These are phyloP conservation scores for Macquaria ambigua DNA, from an alignment of 2,113 vertebrate species.

Conservation along the genomic window DNA sequence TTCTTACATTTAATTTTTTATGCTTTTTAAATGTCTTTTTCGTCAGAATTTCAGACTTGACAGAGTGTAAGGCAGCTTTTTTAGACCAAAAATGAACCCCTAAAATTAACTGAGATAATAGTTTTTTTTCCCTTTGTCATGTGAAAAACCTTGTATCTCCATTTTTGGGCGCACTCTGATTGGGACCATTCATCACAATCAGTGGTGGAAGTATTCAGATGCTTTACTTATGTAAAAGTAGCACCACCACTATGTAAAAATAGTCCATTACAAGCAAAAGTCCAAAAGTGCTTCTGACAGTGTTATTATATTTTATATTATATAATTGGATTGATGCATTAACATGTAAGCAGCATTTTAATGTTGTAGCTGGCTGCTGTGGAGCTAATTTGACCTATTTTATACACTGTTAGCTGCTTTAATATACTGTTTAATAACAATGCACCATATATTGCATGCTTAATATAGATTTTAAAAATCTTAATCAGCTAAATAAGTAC, in stretches of 20 bases:
- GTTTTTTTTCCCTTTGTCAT: background rate
- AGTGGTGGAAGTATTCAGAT: background rate
- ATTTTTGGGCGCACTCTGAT: too few species aligned
- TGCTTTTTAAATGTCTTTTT: background rate
- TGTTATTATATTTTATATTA: background rate
- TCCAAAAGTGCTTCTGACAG: background rate
- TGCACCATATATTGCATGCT: background rate
- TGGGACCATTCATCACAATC: background rate
- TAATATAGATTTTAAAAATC: too few species aligned
- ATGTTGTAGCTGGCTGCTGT: background rate
- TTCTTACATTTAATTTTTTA: background rate
- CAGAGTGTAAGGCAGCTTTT: background rate
- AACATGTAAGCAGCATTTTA: background rate
- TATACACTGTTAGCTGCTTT: background rate
- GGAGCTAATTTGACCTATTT: background rate
- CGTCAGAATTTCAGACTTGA: background rate
- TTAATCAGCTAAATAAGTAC: too few species aligned
- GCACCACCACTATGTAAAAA: background rate
- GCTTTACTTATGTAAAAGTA: background rate
- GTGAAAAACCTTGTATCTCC: background rate
- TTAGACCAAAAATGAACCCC: background rate
- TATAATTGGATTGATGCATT: too few species aligned
- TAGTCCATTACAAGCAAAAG: background rate
- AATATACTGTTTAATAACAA: background rate
- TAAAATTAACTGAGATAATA: background rate